Percentiles rank a stretch among this genome's conserved stretches.
These are phyloP conservation scores for Lypha dubia DNA, from an alignment of 2,888 invertebrate species.

Conservation along the genomic window DNA sequence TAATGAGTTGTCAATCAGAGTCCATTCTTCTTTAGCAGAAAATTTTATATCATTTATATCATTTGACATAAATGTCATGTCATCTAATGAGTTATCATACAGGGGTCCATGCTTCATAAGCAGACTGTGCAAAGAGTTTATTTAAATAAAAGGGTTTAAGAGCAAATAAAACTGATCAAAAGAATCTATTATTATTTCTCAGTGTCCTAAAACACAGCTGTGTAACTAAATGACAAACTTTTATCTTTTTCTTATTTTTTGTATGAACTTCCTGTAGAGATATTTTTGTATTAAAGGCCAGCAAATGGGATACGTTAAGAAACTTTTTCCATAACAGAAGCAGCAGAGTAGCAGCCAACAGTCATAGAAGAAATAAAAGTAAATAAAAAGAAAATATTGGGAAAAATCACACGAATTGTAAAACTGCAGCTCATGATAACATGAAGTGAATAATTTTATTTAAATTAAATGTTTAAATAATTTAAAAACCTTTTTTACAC, in stretches of 20 bases:
- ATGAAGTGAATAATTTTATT: slow-evolving; percentile 58
- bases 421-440: slow-evolving; percentile 16
- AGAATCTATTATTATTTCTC: too few relatives aligned
- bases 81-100: too few relatives aligned
- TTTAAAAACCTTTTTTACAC: slow-evolving; percentile 52
- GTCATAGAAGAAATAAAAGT: neutral
- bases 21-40: neutral
- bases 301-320: slow-evolving; percentile 18
- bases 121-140: neutral
- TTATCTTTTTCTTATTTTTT: neutral
- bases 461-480: slow-evolving; percentile 58
- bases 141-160: too few relatives aligned
- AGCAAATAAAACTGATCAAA: too few relatives aligned
- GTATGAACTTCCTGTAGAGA: too few relatives aligned
- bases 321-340: slow-evolving; percentile 18
- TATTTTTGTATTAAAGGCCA: neutral
- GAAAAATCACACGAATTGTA: too few relatives aligned
- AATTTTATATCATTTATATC: too few relatives aligned
- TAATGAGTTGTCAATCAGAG: too few relatives aligned
- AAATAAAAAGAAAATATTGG: slow-evolving; percentile 1
- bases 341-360: neutral
- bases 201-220: too few relatives aligned
- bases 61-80: too few relatives aligned
- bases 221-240: neutral
- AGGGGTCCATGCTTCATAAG: too few relatives aligned